A percentile compares a stretch with the other conserved stretches of the same genome.
Evolutionary conservation across 2,113 vertebrate species (phyloP).

Genomic region (Guaruba guarouba): DNA sequence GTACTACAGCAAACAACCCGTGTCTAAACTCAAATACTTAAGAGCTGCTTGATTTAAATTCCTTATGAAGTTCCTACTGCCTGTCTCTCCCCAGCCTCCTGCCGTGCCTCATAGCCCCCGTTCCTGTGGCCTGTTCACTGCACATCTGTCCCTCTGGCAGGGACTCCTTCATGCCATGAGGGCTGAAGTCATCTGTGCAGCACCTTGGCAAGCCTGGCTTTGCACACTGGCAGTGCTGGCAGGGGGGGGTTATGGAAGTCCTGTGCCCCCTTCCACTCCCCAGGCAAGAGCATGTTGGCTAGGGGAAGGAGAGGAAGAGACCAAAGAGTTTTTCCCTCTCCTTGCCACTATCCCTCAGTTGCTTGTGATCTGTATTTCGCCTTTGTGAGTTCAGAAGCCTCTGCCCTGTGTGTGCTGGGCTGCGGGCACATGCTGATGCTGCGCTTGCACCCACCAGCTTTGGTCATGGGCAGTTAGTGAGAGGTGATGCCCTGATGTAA

Average conservation of each 20-base stretch:
- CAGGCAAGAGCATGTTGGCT: not conserved
- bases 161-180: not conserved
- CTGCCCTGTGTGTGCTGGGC: not conserved
- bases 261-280: not conserved
- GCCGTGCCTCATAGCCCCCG: fast-evolving
- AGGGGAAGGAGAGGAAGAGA: not conserved
- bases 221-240: not conserved
- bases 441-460: not conserved
- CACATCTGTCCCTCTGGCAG: not conserved
- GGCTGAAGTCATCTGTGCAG: not conserved
- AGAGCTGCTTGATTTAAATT: slow-evolving; percentile 10
- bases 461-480: not conserved
- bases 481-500: not conserved
- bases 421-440: not conserved
- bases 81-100: fast-evolving
- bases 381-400: not conserved
- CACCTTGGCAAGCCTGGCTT: not conserved
- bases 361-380: not conserved
- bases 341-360: not conserved
- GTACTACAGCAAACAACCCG: not conserved
- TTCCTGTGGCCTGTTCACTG: not conserved
- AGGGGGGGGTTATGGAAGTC: not conserved
- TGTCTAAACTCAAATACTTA: not conserved
- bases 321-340: not conserved
- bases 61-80: not conserved